Evolutionary conservation across 2,888 invertebrate genomes (phyloP).

Genomic region (Nomada hirtipes): DNA sequence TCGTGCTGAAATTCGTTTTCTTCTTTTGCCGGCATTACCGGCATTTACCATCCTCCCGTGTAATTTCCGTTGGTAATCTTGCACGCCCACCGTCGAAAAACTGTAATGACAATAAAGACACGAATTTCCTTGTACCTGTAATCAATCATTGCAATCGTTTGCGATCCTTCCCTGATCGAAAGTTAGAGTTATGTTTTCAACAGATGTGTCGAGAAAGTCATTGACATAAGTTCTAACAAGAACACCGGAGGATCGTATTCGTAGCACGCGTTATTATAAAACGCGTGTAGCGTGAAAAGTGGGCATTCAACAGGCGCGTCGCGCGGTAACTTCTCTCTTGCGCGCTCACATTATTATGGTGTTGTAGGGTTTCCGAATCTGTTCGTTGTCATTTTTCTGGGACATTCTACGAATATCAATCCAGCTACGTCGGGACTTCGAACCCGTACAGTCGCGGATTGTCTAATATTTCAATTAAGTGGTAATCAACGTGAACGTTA

Average conservation of each 20-base stretch:
- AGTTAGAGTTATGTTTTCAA: not conserved
- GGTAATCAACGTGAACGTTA: too few species aligned
- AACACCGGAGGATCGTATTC: constrained; percentile 14
- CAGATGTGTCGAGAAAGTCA: constrained; percentile 1
- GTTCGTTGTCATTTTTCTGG: not conserved
- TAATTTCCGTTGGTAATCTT: not conserved
- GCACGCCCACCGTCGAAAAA: not conserved
- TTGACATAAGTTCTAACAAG: not conserved
- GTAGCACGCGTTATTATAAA: constrained; percentile 10
- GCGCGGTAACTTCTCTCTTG: not conserved
- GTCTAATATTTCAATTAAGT: too few species aligned
- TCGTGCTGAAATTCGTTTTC: constrained; percentile 67
- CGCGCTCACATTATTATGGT: not conserved
- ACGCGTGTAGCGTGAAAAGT: constrained; percentile 21
- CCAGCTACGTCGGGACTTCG: too few species aligned
- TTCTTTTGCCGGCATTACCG: not conserved
- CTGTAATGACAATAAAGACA: not conserved
- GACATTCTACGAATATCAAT: not conserved
- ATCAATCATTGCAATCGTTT: not conserved
- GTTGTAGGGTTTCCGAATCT: not conserved
- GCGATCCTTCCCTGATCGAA: not conserved
- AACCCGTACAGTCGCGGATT: too few species aligned
- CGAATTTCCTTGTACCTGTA: not conserved
- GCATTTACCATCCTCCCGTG: not conserved
- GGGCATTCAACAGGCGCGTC: not conserved